Evolutionary conservation across 2,797 vertebrate genomes (phyloP).

Genomic region (Macroramphosus scolopax): DNA sequence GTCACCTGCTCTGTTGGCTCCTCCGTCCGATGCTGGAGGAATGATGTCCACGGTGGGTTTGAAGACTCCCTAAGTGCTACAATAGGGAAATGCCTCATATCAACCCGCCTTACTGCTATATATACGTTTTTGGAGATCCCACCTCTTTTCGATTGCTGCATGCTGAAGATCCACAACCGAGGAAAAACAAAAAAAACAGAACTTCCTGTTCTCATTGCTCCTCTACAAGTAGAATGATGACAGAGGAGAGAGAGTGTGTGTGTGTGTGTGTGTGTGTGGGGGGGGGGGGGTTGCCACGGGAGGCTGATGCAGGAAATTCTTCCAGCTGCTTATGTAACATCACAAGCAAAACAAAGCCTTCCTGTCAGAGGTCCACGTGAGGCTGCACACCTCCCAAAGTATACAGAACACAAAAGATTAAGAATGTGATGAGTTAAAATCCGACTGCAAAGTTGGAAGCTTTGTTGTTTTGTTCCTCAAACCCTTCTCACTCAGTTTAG

Average conservation of each 20-base stretch:
- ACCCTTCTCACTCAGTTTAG: too few species aligned
- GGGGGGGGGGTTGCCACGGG: background rate
- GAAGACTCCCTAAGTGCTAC: too few species aligned
- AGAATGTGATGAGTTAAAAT: too few species aligned
- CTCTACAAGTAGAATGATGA: background rate
- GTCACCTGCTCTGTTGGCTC: too few species aligned
- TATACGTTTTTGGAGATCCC: slow-evolving; percentile 2
- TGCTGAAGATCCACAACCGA: background rate
- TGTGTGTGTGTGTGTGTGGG: too few species aligned
- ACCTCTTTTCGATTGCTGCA: background rate
- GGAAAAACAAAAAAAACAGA: background rate
- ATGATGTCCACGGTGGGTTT: background rate
- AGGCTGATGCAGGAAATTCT: background rate
- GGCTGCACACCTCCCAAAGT: background rate
- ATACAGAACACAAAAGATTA: too few species aligned
- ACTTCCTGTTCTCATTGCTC: slow-evolving; percentile 2
- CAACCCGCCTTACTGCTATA: background rate
- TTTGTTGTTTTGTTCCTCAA: too few species aligned
- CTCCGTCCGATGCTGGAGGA: background rate
- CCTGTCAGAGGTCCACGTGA: too few species aligned
- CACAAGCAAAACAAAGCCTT: background rate
- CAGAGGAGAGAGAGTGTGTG: background rate
- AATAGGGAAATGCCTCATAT: background rate
- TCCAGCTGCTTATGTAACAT: slow-evolving; percentile 1
- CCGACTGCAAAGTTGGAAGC: too few species aligned